Evolutionary conservation across 64 coral and sea anemone genomes (phyloP).

Genomic region (Dendrophyllia cribrosa): DNA sequence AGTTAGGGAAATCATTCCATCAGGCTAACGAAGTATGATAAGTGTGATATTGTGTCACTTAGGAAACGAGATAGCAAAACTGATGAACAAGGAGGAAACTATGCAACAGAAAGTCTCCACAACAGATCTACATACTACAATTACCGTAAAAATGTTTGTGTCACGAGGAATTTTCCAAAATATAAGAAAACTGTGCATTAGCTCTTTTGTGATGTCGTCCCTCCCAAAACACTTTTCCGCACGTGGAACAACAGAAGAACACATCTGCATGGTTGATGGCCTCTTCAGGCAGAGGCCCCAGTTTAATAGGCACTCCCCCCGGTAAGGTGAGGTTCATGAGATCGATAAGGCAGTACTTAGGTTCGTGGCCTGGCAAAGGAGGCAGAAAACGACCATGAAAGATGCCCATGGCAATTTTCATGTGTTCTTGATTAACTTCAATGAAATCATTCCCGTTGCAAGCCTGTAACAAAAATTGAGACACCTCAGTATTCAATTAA

Average conservation of each 20-base stretch:
- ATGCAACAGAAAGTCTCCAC: too few species aligned
- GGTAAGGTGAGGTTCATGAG: constrained; percentile 64
- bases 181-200: constrained; percentile 79
- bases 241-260: constrained; percentile 84
- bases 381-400: constrained; percentile 5
- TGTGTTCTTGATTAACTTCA: constrained; percentile 70
- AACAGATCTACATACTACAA: background rate
- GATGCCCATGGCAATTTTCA: constrained; percentile 74
- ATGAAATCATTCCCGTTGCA: constrained; percentile 89
- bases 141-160: background rate
- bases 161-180: constrained; percentile 57
- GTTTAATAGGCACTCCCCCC: constrained; percentile 75
- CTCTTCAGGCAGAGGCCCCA: constrained; percentile 69
- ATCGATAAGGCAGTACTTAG: constrained; percentile 66
- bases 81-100: too few species aligned
- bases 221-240: constrained; percentile 98
- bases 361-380: constrained; percentile 24
- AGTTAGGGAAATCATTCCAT: too few species aligned
- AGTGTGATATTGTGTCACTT: too few species aligned
- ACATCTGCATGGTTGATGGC: constrained; percentile 52
- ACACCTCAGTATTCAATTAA: background rate
- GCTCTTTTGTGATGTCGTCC: constrained; percentile 87
- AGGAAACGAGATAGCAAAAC: too few species aligned
- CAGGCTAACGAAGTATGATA: too few species aligned
- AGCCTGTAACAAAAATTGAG: constrained; percentile 56